Evolutionary conservation across 2,113 vertebrate genomes (phyloP), one percentile per base, ranked within the genome.

Genomic region (Ameiurus melas): DNA sequence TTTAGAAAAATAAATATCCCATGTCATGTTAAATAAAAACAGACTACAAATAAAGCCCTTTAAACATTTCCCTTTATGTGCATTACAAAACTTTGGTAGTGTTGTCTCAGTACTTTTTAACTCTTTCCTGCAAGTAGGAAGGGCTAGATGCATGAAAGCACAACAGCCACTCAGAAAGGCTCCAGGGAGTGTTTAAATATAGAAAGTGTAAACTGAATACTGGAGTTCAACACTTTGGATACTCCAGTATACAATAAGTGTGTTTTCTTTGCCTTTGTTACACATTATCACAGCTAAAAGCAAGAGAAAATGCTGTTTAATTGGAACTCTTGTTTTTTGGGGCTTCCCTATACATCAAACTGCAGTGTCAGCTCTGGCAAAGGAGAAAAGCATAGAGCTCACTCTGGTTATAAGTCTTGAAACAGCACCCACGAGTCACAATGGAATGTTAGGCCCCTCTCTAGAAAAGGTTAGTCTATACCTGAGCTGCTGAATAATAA

Each of bases 1-100:
- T n/a, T 84, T 89, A 89, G 39, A 85, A 87, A 89, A 87, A 85
- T 87, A 71, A 84, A 62, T 30, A 84, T 84, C 5, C 16, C 66
- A 58, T 88, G 33, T 79, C 53, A 87, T n/a, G 43, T 17, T 70
- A 43, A 80, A 68, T 87, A 58, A 82, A 70, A 75, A 36, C 1
- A 12, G 3, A 27, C 70, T 57, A 55, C 13, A 68, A 80, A 17
- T 53, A 66, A 78, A 30, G 14, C 19, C 36, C 22, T 47, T 78
- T 66, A 55, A 33, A 36, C n/a, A 71, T 6, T 1, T 39, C 14
- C 30, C 73, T 43, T 4, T 14, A 62, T 79, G n/a, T 62, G 71
- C 71, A 86, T 51, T 27, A 58, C 8, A 33, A 77, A 60, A 47
- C 71, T 78, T 78, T 64, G 57, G 36, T n/a, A 13, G 14, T 73